Evolutionary conservation across 2,797 vertebrate species (phyloP), one percentile per base, ranked within the genome.

Genomic region (Macroramphosus scolopax): DNA sequence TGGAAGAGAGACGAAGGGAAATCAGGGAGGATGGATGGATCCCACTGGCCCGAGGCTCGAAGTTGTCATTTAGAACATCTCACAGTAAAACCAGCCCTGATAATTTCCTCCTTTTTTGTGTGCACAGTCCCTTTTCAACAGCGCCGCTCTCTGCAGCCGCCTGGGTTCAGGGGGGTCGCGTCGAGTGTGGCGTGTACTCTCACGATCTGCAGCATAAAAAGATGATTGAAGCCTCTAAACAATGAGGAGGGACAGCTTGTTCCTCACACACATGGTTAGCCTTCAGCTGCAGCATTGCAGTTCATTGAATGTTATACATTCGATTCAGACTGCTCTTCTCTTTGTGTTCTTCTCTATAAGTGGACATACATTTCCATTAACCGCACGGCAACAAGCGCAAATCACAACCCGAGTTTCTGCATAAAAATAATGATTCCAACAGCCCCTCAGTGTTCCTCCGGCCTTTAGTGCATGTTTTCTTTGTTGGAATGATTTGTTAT

Each of bases 401-500:
- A 56, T 51, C 42, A 38, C 55, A 14, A 15, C 22, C 47, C 2
- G 0, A 42, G 13, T 18, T 49, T 18, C 35, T 41, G 22, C 42
- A 68, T 49, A 25, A 54, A 69, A 57, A 2, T 17, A 31, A 31
- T n/a, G n/a, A n/a, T n/a, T n/a, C n/a, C 26, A 28, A 8, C 3
- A 14, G 15, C 28, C 17, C 37, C 16, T 14, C 54, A 36, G 38
- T 51, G 18, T 58, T 48, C 46, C 50, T 45, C 45, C 32, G n/a
- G 56, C 59, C 72, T 39, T 85, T 33, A 68, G 48, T 59, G 62
- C 78, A 68, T 58, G 70, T 79, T 84, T 82, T 85, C 77, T 77
- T 76, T 79, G 71, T 67, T 17, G 13, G 43, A 84, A 78, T 85
- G 78, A 87, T 89, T 87, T 89, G 81, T 87, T 87, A 83, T 87